Conservation (phyloP, 2,113 vertebrate genomes). For the Manacus vitellinus region DNA sequence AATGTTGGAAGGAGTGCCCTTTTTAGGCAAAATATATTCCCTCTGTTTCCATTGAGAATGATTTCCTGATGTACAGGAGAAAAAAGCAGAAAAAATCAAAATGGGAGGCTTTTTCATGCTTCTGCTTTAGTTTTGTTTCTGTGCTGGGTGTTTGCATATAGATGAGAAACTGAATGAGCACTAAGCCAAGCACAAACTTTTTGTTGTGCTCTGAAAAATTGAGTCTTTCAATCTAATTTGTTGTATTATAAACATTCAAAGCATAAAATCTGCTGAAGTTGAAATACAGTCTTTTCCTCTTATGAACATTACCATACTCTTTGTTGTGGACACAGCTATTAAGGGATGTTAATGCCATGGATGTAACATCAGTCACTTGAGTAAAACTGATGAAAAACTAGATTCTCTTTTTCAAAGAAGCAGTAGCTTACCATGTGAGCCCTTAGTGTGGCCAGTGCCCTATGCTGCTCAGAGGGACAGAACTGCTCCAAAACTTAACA, state of each 20-base stretch:
- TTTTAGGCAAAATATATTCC: neutral
- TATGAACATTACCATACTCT: rapidly evolving
- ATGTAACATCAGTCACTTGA: neutral
- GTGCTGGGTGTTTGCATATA: neutral
- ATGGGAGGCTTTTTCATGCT: neutral
- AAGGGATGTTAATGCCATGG: neutral
- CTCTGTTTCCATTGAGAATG: neutral
- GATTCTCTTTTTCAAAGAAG: neutral
- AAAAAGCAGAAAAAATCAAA: neutral
- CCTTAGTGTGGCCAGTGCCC: neutral
- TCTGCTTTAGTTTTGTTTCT: neutral
- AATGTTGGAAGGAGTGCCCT: neutral
- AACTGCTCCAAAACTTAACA: neutral
- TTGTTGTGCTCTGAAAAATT: neutral
- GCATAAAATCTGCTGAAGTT: neutral
- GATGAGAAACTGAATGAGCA: neutral
- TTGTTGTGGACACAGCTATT: neutral
- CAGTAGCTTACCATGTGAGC: neutral
- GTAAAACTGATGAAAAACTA: neutral
- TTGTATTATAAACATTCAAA: neutral
- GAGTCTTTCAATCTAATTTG: neutral
- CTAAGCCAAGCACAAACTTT: neutral
- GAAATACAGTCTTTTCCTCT: neutral
- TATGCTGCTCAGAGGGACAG: neutral
- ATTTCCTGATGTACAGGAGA: neutral